Evolutionary conservation across 2,888 invertebrate genomes (phyloP).

Genomic region (Andrena camellia): DNA sequence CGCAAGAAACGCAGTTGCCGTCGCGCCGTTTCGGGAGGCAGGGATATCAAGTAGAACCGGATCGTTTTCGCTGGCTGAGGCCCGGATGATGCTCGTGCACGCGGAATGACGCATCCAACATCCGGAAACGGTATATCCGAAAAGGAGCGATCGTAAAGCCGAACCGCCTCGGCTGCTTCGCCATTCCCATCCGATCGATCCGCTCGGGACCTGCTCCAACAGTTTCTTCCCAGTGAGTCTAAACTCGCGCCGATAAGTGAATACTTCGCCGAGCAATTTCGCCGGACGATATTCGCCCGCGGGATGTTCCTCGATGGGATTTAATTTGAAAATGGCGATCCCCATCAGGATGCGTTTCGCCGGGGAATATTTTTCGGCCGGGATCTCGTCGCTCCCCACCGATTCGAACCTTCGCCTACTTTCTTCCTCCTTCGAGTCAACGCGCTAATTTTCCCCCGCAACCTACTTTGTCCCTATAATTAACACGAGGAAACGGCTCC

Average conservation of each 20-base stretch:
- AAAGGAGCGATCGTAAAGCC: slow-evolving; percentile 58
- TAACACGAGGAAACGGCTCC: slow-evolving; percentile 12
- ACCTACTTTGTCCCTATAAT: slow-evolving; percentile 16
- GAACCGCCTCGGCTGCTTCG: slow-evolving; percentile 8
- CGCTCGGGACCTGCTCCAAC: slow-evolving; percentile 3
- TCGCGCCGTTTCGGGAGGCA: slow-evolving; percentile 16
- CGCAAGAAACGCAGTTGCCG: slow-evolving; percentile 30
- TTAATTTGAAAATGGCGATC: slow-evolving; percentile 44
- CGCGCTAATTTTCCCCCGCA: background rate
- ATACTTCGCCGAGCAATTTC: slow-evolving; percentile 45
- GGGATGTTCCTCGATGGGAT: slow-evolving; percentile 25
- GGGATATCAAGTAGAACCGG: slow-evolving; percentile 30
- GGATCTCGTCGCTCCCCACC: background rate
- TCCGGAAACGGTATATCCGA: slow-evolving; percentile 49
- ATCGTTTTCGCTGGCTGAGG: slow-evolving; percentile 24
- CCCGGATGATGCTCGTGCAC: slow-evolving; percentile 29
- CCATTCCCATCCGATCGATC: slow-evolving; percentile 53
- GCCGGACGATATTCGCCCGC: slow-evolving; percentile 15
- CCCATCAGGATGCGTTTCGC: slow-evolving; percentile 12
- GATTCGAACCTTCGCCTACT: background rate
- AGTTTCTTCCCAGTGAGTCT: slow-evolving; percentile 2
- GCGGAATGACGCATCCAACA: slow-evolving; percentile 48
- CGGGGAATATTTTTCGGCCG: slow-evolving; percentile 10
- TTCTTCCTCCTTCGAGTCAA: background rate
- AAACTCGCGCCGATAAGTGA: slow-evolving; percentile 47